Base-by-base conservation (phyloP, 2,888 invertebrate species). In the Craniophora ligustri region DNA sequence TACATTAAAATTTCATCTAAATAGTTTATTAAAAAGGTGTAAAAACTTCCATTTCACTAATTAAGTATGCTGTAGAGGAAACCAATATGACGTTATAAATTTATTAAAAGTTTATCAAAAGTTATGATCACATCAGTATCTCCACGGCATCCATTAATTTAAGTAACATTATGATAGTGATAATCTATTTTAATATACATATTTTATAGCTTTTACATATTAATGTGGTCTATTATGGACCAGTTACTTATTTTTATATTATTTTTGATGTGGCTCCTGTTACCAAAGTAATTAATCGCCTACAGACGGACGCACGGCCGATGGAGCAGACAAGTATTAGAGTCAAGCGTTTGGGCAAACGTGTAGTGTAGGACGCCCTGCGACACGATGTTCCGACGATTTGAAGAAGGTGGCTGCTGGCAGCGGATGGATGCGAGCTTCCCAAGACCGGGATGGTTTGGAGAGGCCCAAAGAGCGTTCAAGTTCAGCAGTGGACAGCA, bases 121-220 rank as follows among this genome's bases (percentile, higher is more conserved):
- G 15, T 35, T 36, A 49, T 14, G 42, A 60, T 49, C 46, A 26
- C 38, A 40, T 51, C 47, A 41, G 2, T 30, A 15, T 41, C 30
- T 55, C 15, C 39, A 49, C 23, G n/a, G 41, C 32, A 35, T 35
- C 35, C 31, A 53, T 65, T 31, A 69, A 53, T 49, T 60, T 51
- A 47, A 18, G 13, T 16, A 58, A 42, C 23, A 32, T 46, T 45
- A 47, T 49, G 15, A 42, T 64, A 53, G 68, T 58, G 30, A 35
- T 49, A 38, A 68, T 68, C 46, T 59, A 68, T 49, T 23, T 30
- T 54, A 38, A 68, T 68, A 39, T 64, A 28, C 13, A 58, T 65
- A 47, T 58, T 68, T 64, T 36, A 65, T 51, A 23, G 10, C 39
- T 45, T 55, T 44, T 45, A 45, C 19, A 45, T 57, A 68, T 69